Base-by-base conservation (phyloP, 2,797 vertebrate genomes). In the Streptopelia turtur region DNA sequence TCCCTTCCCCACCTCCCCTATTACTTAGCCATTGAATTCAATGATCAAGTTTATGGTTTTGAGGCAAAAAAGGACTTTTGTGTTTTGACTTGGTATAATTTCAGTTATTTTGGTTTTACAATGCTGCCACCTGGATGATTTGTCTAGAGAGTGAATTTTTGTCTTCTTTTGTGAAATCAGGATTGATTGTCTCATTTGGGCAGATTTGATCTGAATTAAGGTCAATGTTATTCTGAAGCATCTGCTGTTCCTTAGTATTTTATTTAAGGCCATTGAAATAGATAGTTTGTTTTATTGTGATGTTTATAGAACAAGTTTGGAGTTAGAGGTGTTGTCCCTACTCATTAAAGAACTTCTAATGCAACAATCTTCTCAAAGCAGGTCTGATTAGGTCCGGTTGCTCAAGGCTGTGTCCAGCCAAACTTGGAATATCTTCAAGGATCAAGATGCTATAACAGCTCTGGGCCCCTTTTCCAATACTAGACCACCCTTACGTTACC, bases 401-500 rank as follows among this genome's bases (percentile, higher is more conserved):
- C 35, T 92, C 28, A 77, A 65, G n/a, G 53, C 43, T 71, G 13
- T 35, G 47, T 43, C 41, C 45, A 86, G 13, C 47, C 18, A 60
- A 66, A 5, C 49, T 83, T 59, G 66, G 30, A 90, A 3, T 78
- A 47, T 60, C 23, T 57, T 23, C 31, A 37, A 27, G 37, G 65
- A 28, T 64, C 6, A 35, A 56, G 39, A 31, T 71, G 21, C 28
- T 13, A 1, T 88, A 77, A 30, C 10, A 65, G 9, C 22, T 24
- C 4, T 28, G 21, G 27, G 6, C 22, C 10, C 21, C 8, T 89
- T 86, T 79, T 16, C 25, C 8, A 13, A 0, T 72, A 2, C 82
- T 76, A 82, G 24, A 35, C 16, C 10, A 27, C 11, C 14, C 16
- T 76, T 4, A 31, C 0, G 0, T 52, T 61, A 28, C 8, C 10